A percentile compares a stretch with the other conserved stretches of the same genome.
Conservation (phyloP, 2,888 invertebrate species). For the Idaea dimidiata region DNA sequence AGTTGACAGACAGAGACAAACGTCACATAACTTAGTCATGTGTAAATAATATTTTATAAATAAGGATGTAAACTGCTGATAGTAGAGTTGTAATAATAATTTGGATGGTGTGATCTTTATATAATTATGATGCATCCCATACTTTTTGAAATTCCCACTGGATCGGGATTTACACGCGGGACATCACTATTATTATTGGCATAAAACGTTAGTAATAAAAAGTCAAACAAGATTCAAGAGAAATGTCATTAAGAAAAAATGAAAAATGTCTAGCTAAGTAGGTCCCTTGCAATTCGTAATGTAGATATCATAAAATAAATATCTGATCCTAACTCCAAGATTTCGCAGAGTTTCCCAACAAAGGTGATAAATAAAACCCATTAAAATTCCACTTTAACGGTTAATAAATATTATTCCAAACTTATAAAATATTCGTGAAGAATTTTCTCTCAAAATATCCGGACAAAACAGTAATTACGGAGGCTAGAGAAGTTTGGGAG, state of each 20-base stretch:
- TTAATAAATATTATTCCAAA: background rate
- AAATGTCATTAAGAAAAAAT: no score
- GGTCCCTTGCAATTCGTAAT: no score
- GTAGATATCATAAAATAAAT: background rate
- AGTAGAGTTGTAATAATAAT: no score
- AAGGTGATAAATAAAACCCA: background rate
- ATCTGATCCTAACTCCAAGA: background rate
- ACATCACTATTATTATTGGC: background rate
- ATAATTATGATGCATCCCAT: background rate
- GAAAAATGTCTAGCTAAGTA: no score
- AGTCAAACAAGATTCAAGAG: no score
- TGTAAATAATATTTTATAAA: no score
- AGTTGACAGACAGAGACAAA: no score
- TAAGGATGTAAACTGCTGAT: no score
- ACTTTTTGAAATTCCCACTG: background rate
- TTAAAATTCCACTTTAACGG: slow-evolving; percentile 1
- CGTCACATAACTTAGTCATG: no score
- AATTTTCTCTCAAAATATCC: background rate
- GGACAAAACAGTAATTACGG: background rate
- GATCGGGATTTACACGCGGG: background rate
- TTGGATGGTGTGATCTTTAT: no score
- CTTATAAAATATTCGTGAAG: background rate
- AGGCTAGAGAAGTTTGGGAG: background rate
- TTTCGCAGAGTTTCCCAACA: background rate
- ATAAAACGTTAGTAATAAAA: no score